These are phyloP conservation scores for Syngnathus acus DNA, from an alignment of 2,797 vertebrate species.

Conservation along the genomic window DNA sequence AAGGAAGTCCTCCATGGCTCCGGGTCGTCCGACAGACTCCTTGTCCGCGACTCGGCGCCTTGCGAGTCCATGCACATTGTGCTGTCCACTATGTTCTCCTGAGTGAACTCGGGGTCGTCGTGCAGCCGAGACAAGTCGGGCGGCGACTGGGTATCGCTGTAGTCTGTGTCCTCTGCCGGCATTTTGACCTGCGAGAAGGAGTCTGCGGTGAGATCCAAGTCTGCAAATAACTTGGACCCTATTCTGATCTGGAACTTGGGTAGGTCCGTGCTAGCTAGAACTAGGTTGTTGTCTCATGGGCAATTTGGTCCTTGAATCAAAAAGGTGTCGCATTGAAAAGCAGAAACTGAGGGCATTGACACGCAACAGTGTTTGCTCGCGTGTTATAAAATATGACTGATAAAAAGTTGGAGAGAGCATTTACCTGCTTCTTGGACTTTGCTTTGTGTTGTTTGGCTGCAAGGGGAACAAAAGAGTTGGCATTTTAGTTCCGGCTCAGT, in stretches of 20 bases:
- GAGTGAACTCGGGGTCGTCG: slow-evolving; percentile 35
- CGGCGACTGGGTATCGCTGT: slow-evolving; percentile 50
- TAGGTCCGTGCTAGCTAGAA: too few relatives aligned
- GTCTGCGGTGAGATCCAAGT: background rate
- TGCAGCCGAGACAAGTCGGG: slow-evolving; percentile 41
- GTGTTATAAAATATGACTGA: background rate
- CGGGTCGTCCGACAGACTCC: background rate
- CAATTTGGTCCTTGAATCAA: background rate
- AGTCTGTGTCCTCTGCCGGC: slow-evolving; percentile 65
- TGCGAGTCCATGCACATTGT: slow-evolving; percentile 24
- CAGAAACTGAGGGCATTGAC: too few relatives aligned
- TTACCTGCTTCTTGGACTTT: slow-evolving; percentile 74
- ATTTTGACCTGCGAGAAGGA: slow-evolving; percentile 46
- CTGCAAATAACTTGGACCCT: background rate
- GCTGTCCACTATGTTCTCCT: slow-evolving; percentile 78
- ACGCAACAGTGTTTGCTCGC: too few relatives aligned
- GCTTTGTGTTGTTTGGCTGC: slow-evolving; percentile 76
- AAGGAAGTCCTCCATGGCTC: too few relatives aligned
- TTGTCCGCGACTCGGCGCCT: background rate
- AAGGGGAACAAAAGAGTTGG: background rate
- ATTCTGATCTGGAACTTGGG: too few relatives aligned
- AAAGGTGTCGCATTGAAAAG: background rate
- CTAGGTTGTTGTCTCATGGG: too few relatives aligned
- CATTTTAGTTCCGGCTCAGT: background rate
- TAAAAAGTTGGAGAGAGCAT: slow-evolving; percentile 10